Conservation (phyloP, 2,888 invertebrate species). For the Ichneumon xanthorius region DNA sequence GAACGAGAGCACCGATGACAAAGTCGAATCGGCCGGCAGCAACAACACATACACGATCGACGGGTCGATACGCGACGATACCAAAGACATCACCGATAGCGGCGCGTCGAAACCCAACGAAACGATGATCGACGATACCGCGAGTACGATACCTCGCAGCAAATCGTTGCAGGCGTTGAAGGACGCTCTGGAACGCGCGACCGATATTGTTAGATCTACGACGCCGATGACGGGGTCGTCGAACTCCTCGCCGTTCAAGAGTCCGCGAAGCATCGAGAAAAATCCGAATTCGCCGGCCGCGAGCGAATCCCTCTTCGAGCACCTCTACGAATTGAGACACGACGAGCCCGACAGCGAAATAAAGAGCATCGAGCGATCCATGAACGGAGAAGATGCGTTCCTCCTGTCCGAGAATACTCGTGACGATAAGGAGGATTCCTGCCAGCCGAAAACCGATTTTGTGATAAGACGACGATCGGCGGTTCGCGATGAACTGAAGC, state of each 20-base stretch:
- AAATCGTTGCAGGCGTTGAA: constrained; percentile 73
- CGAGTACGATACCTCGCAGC: constrained; percentile 50
- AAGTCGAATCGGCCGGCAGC: constrained; percentile 58
- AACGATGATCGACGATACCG: background rate
- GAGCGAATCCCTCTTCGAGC: constrained; percentile 71
- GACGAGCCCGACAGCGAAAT: constrained; percentile 68
- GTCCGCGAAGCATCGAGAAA: constrained; percentile 53
- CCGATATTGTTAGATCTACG: constrained; percentile 74
- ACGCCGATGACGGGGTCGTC: constrained; percentile 45
- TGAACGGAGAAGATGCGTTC: constrained; percentile 54
- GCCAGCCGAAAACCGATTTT: constrained; percentile 23
- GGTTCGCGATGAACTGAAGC: constrained; percentile 9
- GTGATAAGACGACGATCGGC: constrained; percentile 5
- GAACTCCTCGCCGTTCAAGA: constrained; percentile 61
- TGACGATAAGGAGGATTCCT: background rate
- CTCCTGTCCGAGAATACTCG: background rate
- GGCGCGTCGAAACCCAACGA: constrained; percentile 42
- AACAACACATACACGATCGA: constrained; percentile 70
- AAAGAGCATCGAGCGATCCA: constrained; percentile 72
- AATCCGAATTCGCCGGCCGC: constrained; percentile 45
- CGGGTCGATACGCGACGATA: background rate
- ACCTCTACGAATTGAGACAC: constrained; percentile 68
- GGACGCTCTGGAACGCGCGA: constrained; percentile 79
- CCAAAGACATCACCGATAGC: constrained; percentile 20
- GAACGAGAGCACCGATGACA: background rate